Conservation (phyloP, 2,113 vertebrate species). For the Fulica atra region DNA sequence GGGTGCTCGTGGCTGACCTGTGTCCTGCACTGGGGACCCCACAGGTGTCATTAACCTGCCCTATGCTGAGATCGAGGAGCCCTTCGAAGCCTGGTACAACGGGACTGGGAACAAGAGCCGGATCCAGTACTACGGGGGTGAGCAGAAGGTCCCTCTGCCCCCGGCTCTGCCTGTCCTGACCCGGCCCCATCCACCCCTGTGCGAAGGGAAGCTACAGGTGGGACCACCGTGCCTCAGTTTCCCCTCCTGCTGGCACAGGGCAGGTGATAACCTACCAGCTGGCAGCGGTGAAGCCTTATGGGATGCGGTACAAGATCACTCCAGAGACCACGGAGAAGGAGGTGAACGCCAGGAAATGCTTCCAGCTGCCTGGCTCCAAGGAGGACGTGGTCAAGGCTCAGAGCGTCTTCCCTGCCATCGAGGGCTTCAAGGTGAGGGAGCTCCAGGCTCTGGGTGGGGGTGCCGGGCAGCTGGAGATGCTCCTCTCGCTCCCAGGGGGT, state of each 20-base stretch:
- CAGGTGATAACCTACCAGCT: constrained; percentile 82
- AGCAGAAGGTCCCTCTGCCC: not conserved
- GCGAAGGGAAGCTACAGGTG: accelerated
- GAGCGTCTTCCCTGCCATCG: constrained; percentile 66
- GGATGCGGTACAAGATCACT: constrained; percentile 76
- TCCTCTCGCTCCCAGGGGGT: not conserved
- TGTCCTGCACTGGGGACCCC: not conserved
- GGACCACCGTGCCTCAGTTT: not conserved
- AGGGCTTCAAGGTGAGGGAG: constrained; percentile 77
- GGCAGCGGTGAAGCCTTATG: constrained; percentile 60
- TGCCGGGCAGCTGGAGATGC: not conserved
- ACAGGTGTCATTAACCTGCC: constrained; percentile 80
- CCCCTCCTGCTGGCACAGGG: constrained; percentile 46
- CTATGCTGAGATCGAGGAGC: constrained; percentile 85
- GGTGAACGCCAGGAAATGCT: constrained; percentile 79
- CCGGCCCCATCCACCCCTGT: not conserved
- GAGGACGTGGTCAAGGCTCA: constrained; percentile 69
- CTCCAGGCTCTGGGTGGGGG: not conserved
- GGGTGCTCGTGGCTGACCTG: not conserved
- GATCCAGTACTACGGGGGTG: constrained; percentile 79
- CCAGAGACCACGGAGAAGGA: constrained; percentile 80
- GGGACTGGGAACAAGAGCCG: constrained; percentile 71
- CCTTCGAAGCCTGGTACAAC: constrained; percentile 86
- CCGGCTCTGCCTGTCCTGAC: accelerated
- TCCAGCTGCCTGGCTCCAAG: constrained; percentile 81